phyloP scores from a whole-genome alignment of 2,888 invertebrate species.

The Cheilosia scutellata region DNA sequence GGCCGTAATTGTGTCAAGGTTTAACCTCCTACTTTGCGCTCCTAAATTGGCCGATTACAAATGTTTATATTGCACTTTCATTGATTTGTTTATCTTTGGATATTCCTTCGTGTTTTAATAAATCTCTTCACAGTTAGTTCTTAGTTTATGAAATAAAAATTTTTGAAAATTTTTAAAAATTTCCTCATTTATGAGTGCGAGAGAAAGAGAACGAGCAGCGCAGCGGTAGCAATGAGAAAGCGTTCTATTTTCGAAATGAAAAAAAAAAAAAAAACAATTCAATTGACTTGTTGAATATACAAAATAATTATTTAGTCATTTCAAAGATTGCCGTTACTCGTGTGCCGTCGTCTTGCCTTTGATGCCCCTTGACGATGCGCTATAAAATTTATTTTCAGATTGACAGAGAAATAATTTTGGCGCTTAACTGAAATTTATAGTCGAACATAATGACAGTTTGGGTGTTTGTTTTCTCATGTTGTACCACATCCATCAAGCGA shows the following conservation, averaged over 20 bases:
- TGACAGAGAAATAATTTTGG: slow-evolving; percentile 41
- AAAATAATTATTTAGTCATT: slow-evolving; percentile 68
- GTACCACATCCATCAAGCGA: slow-evolving; percentile 17
- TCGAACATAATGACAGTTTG: slow-evolving; percentile 46
- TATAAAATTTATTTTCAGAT: slow-evolving; percentile 49
- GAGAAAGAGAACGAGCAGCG: background rate
- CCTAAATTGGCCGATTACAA: slow-evolving; percentile 27
- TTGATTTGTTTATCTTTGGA: slow-evolving; percentile 67
- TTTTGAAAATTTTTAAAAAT: background rate
- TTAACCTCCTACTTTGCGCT: background rate
- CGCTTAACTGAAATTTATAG: slow-evolving; percentile 64
- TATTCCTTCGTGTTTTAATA: slow-evolving; percentile 53
- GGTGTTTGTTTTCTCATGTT: slow-evolving; percentile 10
- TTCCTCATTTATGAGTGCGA: slow-evolving; percentile 23
- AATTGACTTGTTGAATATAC: slow-evolving; percentile 62
- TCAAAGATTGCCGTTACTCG: slow-evolving; percentile 26
- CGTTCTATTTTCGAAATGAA: slow-evolving; percentile 47
- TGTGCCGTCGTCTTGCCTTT: background rate
- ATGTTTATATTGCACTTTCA: slow-evolving; percentile 45
- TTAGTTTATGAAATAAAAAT: slow-evolving; percentile 15
- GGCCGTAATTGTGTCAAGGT: slow-evolving; percentile 63
- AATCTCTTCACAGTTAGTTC: slow-evolving; percentile 58
- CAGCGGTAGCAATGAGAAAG: slow-evolving; percentile 26
- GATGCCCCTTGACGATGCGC: slow-evolving; percentile 29
- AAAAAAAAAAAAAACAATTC: slow-evolving; percentile 17